Evolutionary conservation across 2,888 invertebrate species (phyloP), one percentile per base, ranked within the genome.

Genomic region (Caenorhabditis afra): DNA sequence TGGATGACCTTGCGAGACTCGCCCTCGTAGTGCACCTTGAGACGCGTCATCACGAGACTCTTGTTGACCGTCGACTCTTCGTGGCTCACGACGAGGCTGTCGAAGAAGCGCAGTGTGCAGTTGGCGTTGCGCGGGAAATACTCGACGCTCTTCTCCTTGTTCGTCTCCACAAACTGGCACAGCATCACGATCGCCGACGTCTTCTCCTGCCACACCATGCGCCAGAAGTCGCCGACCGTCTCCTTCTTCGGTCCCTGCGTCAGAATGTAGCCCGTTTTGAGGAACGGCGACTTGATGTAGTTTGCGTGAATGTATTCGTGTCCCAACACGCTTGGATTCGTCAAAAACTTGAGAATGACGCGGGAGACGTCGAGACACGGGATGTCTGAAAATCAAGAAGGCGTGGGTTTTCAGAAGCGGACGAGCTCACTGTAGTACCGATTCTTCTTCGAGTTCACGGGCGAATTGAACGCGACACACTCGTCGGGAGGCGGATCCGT

Each of bases 301-400:
- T 85, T 85, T 8, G 85, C 85, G 57, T 85, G 85, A 39, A 85
- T 85, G 52, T 85, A 85, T 59, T 85, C 85, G 23, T 73, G 11
- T 11, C 41, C 14, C 41, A 11, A 11, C 4, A 14, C 11, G 12
- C 11, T 41, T 11, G 3, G 3, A 11, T 11, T 41, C 12, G 41
- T 14, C 41, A 41, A 3, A 11, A 41, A 41, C 14, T 11, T 41
- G 7, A 41, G 41, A 41, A 11, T 11, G 41, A 41, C 11, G 3
- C 41, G 3, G 41, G 41, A 41, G 41, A 11, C 14, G 41, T 41
- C 41, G 41, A 41, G 41, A 41, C 41, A 41, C 2, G 41, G 41
- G 11, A 41, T 41, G 11, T 41, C 41, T 41, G 41, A 11, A 41
- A 14, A 41, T 8, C 2, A 11, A 11, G 12, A 41, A 11, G 29